A percentile compares a stretch with the other conserved stretches of the same genome.
Evolutionary conservation across 2,113 vertebrate genomes (phyloP).

Genomic region (Phyllopteryx taeniolatus): DNA sequence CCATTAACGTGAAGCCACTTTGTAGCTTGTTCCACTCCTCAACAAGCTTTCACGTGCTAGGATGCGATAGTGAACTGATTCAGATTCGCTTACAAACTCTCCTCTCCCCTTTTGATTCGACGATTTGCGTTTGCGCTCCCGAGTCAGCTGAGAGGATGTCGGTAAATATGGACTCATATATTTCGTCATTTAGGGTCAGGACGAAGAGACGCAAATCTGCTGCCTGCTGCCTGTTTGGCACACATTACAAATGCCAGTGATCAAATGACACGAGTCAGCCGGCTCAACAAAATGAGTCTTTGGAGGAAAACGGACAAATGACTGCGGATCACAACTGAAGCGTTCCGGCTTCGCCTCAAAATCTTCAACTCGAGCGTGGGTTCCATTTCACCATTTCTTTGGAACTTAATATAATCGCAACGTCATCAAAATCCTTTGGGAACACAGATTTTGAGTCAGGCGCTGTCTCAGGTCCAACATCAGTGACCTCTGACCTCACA

Average conservation of each 20-base stretch:
- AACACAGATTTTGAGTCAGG: not conserved
- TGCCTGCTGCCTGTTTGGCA: not conserved
- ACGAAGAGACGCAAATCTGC: conserved; percentile 25
- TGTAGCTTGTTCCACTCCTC: conserved; percentile 49
- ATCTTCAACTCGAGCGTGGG: conserved; percentile 9
- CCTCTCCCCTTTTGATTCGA: conserved; percentile 17
- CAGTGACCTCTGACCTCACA: not conserved
- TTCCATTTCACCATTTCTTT: not conserved
- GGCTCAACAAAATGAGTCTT: conserved; percentile 29
- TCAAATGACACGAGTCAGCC: conserved; percentile 15
- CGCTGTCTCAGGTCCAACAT: not conserved
- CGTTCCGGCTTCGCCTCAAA: conserved; percentile 9
- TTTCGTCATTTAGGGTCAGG: conserved; percentile 35
- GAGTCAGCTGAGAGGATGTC: conserved; percentile 5
- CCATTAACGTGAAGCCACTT: conserved; percentile 44
- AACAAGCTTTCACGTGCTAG: conserved; percentile 29
- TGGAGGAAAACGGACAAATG: conserved; percentile 33
- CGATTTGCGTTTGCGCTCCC: conserved; percentile 1
- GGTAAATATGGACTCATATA: conserved; percentile 20
- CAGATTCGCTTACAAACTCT: not conserved
- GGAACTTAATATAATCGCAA: not conserved
- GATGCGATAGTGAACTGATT: conserved; percentile 4
- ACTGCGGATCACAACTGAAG: conserved; percentile 22
- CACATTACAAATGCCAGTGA: conserved; percentile 36
- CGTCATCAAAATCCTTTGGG: not conserved